Evolutionary conservation across 2,888 invertebrate species (phyloP), one percentile per base, ranked within the genome.

Genomic region (Diarsia rubi): DNA sequence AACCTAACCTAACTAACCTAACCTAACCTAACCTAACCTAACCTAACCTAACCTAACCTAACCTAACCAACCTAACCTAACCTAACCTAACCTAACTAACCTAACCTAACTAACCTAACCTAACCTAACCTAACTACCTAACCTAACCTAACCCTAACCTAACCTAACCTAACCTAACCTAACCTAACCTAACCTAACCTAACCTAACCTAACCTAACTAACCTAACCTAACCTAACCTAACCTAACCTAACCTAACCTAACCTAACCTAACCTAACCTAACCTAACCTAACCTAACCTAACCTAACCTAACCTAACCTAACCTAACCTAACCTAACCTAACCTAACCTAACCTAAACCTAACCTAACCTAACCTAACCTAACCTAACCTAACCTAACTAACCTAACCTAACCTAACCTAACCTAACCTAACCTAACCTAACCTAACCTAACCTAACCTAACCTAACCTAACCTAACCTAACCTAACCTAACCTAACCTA

Each of bases 251-350:
- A 64, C 64, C 64, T 64, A 64, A 64, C 64, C 64, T 64, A 64
- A 64, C 64, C 64, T 64, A 64, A 64, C 64, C 64, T 64, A 64
- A 64, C 64, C 64, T 64, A 64, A 64, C 64, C 64, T 64, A 64
- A 64, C 64, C 64, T 64, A 64, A 64, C 64, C 64, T 64, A 64
- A 64, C 64, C 64, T 64, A 64, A 64, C 64, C 64, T 64, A 64
- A 64, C 64, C 64, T 64, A 64, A 64, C 64, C 64, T 64, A 64
- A 64, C 64, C 64, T 64, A 81, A 81, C 81, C 81, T 78, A 78
- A 81, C 78, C 81, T 81, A 81, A 81, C 82, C 82, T 79, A 82
- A 82, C 82, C 82, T 79, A 82, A 82, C 82, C 79, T 75, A 80
- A 73, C 80, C 79, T 75, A 79, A n/a, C n/a, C n/a, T n/a, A n/a